Base-by-base conservation (phyloP, 2,888 invertebrate genomes). In the Aplocera efformata region DNA sequence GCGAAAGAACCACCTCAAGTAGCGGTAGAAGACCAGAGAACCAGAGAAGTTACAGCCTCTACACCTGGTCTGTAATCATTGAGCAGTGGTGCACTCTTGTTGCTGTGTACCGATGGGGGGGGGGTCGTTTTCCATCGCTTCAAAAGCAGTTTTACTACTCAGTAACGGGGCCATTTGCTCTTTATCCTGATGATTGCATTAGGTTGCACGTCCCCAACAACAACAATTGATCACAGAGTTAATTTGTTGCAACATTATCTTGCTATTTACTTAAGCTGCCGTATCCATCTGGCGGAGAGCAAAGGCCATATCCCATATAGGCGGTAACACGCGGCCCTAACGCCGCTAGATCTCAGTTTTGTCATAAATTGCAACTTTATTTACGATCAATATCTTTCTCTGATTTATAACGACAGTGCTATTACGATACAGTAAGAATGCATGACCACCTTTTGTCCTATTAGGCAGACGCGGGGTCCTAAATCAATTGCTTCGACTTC, bases 301-400 rank as follows among this genome's bases (percentile, higher is more conserved):
- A 71, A 68, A 74, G 72, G 75, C 65, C 74, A 76, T 71, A 65
- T 60, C 47, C 50, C 49, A 42, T 55, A 56, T 56, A 63, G 53
- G 48, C 53, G 50, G 51, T 51, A 57, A 56, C 56, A 57, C 53
- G 53, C 48, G 37, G 53, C 49, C 42, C 57, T 63, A 60, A 62
- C 63, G 60, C 63, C 54, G 56, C 52, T 34, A 58, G 56, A 36
- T 24, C 27, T 43, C 62, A 65, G 66, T 78, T 75, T 74, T 72
- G 77, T 78, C 75, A 80, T 83, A 81, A 77, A 81, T 79, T 63
- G 69, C 68, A 55, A 67, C 61, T 68, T 73, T 81, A 80, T 82
- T 81, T 78, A 82, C 71, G 75, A 76, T 74, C 78, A 73, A 78
- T 81, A 79, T 79, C 76, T 69, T 57, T 50, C 43, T 40, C 64